Base-by-base conservation (phyloP, 2,113 vertebrate genomes). In the Rhinopithecus roxellana region DNA sequence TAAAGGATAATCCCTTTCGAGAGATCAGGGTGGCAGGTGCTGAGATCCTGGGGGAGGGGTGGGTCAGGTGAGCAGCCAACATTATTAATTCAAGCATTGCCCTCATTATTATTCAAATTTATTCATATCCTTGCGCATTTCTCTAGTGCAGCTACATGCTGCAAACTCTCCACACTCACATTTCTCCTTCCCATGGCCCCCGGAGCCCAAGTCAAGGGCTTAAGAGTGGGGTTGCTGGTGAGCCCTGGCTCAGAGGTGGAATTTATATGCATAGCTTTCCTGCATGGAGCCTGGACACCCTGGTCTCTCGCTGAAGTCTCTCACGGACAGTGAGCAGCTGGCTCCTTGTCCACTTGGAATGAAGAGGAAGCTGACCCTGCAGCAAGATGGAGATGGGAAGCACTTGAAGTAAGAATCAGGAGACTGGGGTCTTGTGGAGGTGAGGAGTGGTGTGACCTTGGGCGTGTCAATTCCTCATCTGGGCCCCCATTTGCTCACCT, bases 61-160 rank as follows among this genome's bases (percentile, higher is more conserved):
- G 32, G 93, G 94, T 97, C 96, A 97, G 97, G 96, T 98, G 93
- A 97, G 82, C 87, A 95, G 90, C 80, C 67, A 5, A 84, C 48
- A 97, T 97, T 97, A 97, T 97, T 97, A 97, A 98, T 97, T 97
- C 98, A 97, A 59, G 88, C 96, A 90, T n/a, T 90, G 72, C 30
- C 80, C 92, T 97, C 90, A 97, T 98, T 97, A 98, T 96, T 97
- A 98, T 97, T 98, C 93, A 98, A 98, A 98, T 97, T 95, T 97
- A 98, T 97, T 97, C 97, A 98, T 94, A 96, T 93, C 96, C 86
- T 97, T 96, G 96, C 84, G 20, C 84, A 94, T 96, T 97, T 97
- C 80, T 92, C 72, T 18, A 43, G 87, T 61, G 77, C 43, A 64
- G 96, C 87, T 95, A 72, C 64, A 32, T 8, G 92, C 96, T 55